A percentile compares a stretch with the other conserved stretches of the same genome.
Evolutionary conservation across 2,113 vertebrate species (phyloP).

Genomic region (Erythrocebus patas): DNA sequence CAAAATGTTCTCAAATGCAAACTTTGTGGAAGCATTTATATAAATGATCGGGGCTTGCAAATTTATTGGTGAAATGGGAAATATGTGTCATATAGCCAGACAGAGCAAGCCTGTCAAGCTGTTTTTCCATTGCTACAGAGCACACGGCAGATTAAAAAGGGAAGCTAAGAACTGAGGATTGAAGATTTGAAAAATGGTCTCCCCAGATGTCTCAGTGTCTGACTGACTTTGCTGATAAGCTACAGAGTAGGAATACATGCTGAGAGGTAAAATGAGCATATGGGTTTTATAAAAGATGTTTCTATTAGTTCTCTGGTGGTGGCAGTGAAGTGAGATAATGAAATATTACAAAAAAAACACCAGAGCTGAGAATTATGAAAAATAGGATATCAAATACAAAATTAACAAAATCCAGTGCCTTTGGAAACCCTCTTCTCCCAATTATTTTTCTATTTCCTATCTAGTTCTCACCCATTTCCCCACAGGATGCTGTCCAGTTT

Average conservation of each 20-base stretch:
- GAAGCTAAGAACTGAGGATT: neutral
- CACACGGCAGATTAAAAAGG: conserved; percentile 17
- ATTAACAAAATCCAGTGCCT: neutral
- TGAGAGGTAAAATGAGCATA: neutral
- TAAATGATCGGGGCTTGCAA: conserved; percentile 29
- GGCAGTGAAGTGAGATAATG: neutral
- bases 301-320: conserved; percentile 8
- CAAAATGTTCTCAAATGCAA: conserved; percentile 12
- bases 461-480: neutral
- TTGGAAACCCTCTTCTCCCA: neutral
- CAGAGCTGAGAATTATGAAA: neutral
- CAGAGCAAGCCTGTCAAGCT: neutral
- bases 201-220: neutral
- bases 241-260: neutral
- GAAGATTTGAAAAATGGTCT: neutral
- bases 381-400: neutral
- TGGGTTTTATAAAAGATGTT: neutral
- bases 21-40: neutral
- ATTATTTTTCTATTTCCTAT: conserved; percentile 5
- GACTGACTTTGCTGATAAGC: conserved; percentile 1
- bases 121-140: neutral
- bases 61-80: conserved; percentile 26
- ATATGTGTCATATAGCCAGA: neutral
- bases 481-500: neutral
- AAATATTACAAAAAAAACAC: neutral